Percentiles rank a stretch among this genome's conserved stretches.
Conservation (phyloP, 64 coral and sea anemone species). For the Dendrophyllia cribrosa region DNA sequence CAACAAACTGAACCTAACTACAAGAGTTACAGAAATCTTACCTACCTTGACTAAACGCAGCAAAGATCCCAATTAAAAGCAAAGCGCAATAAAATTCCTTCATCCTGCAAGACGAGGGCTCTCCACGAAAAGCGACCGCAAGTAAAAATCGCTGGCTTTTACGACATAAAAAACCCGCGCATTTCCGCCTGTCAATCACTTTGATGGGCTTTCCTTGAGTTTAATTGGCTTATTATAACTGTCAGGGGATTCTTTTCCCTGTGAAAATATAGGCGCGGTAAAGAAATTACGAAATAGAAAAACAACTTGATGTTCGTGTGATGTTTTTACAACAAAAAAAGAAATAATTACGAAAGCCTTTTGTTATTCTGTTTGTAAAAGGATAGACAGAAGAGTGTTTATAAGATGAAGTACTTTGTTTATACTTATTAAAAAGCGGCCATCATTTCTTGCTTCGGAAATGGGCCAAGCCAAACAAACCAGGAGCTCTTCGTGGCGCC, state of each 20-base stretch:
- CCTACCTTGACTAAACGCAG: neutral
- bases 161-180: too few species aligned
- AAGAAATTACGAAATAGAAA: constrained; percentile 10
- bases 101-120: neutral
- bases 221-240: constrained; percentile 19
- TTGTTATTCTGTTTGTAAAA: neutral
- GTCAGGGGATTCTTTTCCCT: neutral
- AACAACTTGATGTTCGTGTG: neutral
- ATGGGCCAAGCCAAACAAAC: too few species aligned
- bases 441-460: neutral
- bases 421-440: neutral
- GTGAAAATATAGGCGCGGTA: constrained; percentile 3
- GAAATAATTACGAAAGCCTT: neutral
- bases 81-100: neutral
- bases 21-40: neutral
- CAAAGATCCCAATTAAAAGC: neutral
- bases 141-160: neutral
- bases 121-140: neutral
- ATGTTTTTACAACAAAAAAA: neutral
- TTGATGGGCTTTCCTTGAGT: neutral
- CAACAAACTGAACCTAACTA: neutral
- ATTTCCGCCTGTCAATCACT: constrained; percentile 35
- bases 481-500: too few species aligned
- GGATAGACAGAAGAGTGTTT: neutral
- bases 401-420: neutral